These are phyloP conservation scores for Arge pagana DNA, from an alignment of 2,888 invertebrate species.

Conservation along the genomic window DNA sequence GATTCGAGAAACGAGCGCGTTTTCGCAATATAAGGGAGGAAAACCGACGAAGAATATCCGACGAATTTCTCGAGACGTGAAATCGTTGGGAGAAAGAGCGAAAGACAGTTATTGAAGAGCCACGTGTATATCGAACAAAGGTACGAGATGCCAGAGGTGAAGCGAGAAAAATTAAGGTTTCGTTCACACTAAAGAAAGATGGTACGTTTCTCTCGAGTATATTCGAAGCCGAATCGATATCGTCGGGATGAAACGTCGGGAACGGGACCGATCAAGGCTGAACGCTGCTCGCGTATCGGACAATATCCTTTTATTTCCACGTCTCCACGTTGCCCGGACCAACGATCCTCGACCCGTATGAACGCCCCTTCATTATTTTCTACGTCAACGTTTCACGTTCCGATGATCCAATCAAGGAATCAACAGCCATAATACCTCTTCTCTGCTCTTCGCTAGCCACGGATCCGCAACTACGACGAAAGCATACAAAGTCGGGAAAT, in stretches of 20 bases:
- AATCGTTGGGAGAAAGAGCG: conserved; percentile 4
- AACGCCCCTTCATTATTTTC: conserved; percentile 2
- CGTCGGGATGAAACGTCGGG: neutral
- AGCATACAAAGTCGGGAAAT: conserved; percentile 6
- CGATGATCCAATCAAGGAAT: conserved; percentile 16
- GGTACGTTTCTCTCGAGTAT: too few relatives aligned
- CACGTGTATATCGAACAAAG: conserved; percentile 8
- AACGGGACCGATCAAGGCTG: too few relatives aligned
- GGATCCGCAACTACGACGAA: too few relatives aligned
- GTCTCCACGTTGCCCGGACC: too few relatives aligned
- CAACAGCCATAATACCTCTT: neutral
- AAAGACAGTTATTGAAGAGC: conserved; percentile 17
- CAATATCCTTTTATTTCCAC: too few relatives aligned
- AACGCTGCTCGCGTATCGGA: too few relatives aligned
- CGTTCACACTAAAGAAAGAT: conserved; percentile 3
- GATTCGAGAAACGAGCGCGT: too few relatives aligned
- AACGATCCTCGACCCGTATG: too few relatives aligned
- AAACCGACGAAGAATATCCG: neutral
- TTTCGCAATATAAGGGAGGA: too few relatives aligned
- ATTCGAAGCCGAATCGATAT: neutral
- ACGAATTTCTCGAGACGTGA: conserved; percentile 3
- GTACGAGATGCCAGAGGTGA: conserved; percentile 9
- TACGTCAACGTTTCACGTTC: conserved; percentile 10
- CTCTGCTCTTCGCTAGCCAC: neutral
- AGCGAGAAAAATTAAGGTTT: neutral